Evolutionary conservation across 2,888 invertebrate species (phyloP).

Genomic region (Scaptomyza tumidula): DNA sequence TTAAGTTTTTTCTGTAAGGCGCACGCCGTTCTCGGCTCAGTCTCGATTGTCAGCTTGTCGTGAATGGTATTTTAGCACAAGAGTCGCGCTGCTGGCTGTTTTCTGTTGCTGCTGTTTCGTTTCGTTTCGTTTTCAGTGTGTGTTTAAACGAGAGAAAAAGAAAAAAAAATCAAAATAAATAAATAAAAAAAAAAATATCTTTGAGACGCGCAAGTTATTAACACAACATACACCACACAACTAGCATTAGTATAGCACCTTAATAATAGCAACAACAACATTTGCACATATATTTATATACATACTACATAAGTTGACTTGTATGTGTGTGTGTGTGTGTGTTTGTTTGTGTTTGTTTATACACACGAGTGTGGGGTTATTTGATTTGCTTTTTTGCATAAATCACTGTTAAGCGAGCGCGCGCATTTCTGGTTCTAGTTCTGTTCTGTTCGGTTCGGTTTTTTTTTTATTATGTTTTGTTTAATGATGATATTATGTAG

Average conservation of each 20-base stretch:
- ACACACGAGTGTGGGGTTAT: slow-evolving; percentile 12
- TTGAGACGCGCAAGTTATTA: slow-evolving; percentile 56
- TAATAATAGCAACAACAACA: slow-evolving; percentile 36
- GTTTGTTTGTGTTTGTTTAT: slow-evolving; percentile 27
- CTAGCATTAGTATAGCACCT: slow-evolving; percentile 21
- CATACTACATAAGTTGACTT: slow-evolving; percentile 47
- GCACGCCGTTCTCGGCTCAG: slow-evolving; percentile 81
- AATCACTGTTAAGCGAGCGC: slow-evolving; percentile 69
- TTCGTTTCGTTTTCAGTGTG: background rate
- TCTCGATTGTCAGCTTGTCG: slow-evolving; percentile 83
- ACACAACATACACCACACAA: slow-evolving; percentile 36
- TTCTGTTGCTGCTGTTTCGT: background rate
- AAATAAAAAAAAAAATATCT: background rate
- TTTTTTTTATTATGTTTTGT: slow-evolving; percentile 5
- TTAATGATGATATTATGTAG: slow-evolving; percentile 58
- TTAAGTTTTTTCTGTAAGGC: slow-evolving; percentile 79
- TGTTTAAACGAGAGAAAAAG: background rate
- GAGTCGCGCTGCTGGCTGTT: slow-evolving; percentile 50
- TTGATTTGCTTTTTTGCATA: slow-evolving; percentile 68
- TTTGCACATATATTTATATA: slow-evolving; percentile 51
- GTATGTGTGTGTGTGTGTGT: slow-evolving; percentile 18
- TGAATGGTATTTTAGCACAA: slow-evolving; percentile 81
- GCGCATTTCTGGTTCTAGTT: slow-evolving; percentile 51
- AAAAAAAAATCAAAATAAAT: background rate
- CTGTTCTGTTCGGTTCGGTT: slow-evolving; percentile 6